Evolutionary conservation across 2,888 invertebrate genomes (phyloP).

Genomic region (Eupithecia centaureata): DNA sequence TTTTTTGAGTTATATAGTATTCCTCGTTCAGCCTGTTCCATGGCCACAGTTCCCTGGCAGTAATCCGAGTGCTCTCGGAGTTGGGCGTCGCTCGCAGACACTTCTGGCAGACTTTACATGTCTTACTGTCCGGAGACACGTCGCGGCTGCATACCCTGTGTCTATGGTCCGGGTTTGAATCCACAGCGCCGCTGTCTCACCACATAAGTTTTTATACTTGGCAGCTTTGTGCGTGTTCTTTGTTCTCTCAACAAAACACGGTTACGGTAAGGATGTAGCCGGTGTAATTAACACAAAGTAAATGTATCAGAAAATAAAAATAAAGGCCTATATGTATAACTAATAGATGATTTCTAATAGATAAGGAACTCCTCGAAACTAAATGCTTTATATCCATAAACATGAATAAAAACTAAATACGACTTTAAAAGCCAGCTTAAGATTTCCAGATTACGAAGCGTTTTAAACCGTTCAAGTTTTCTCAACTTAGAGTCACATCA

Average conservation of each 20-base stretch:
- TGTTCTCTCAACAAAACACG: not conserved
- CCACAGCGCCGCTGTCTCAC: not conserved
- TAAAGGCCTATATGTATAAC: not conserved
- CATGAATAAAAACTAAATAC: not conserved
- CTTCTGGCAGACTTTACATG: conserved; percentile 25
- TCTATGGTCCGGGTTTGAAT: not conserved
- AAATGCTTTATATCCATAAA: not conserved
- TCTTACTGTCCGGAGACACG: conserved; percentile 17
- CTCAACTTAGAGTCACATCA: conserved; percentile 40
- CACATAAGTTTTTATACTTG: not conserved
- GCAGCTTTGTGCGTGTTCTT: conserved; percentile 4
- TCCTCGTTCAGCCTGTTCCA: not conserved
- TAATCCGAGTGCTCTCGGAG: conserved; percentile 26
- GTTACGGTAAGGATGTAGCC: not conserved
- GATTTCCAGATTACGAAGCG: conserved; percentile 11
- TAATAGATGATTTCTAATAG: too few species aligned
- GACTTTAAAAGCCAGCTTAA: conserved; percentile 6
- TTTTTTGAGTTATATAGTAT: too few species aligned
- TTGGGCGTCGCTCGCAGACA: conserved; percentile 20
- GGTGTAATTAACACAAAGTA: not conserved
- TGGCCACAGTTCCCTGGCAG: conserved; percentile 2
- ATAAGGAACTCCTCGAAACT: not conserved
- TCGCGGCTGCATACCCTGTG: not conserved
- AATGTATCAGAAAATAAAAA: not conserved
- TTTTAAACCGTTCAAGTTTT: conserved; percentile 36